Base-by-base conservation (phyloP, 2,888 invertebrate species). In the Parnassius glacialis region DNA sequence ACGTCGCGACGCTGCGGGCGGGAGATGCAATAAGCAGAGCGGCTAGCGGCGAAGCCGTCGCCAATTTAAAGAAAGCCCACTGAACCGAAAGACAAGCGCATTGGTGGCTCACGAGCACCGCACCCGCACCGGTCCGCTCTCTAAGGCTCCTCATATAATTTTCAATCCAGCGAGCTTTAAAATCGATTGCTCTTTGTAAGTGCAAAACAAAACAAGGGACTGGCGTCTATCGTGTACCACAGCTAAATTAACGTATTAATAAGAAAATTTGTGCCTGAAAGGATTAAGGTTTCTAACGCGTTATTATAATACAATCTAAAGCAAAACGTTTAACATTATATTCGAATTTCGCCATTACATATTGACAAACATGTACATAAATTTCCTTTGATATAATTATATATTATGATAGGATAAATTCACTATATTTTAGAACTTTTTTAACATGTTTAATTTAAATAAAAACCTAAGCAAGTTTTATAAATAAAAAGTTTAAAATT, bases 41-140 rank as follows among this genome's bases (percentile, higher is more conserved):
- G 90, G 84, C 84, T 83, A 87, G 87, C 83, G 79, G 73, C 83
- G 79, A 80, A 84, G 85, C 89, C 89, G 85, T 89, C 90, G 90
- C 89, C 92, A 92, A 92, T 92, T 92, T 92, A 92, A 92, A 92
- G 92, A 92, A 92, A 92, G 90, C 91, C 89, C 92, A 92, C 80
- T 92, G 92, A 92, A 92, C 91, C 86, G 92, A 90, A 92, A 92
- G 91, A 90, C 90, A 92, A 92, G 92, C 91, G 91, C 90, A 92
- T 89, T 90, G 92, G 90, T 86, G 90, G 91, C 90, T 87, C 88
- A 84, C 85, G 82, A 85, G 79, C 85, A 75, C 79, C 81, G 78
- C 81, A 76, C 84, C 84, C 82, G 81, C 79, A 82, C 83, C 79
- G 80, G 70, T 72, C 75, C 75, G 74, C 78, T 83, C 81, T 83